Conservation (phyloP, 2,888 invertebrate genomes). For the Electrophaes corylata region DNA sequence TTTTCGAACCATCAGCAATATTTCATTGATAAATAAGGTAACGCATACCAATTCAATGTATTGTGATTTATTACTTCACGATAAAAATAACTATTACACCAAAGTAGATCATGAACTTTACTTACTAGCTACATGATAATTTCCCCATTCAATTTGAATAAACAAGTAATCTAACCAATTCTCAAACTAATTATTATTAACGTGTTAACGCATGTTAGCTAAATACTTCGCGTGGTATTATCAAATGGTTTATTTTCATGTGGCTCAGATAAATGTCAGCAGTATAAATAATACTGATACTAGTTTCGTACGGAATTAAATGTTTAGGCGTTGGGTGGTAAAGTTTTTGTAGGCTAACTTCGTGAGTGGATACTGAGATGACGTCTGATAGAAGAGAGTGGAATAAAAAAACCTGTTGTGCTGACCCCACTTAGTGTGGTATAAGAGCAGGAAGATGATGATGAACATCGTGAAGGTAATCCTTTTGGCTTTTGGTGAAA, state of each 20-base stretch:
- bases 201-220: slow-evolving; percentile 24
- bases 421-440: too few relatives aligned
- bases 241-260: slow-evolving; percentile 44
- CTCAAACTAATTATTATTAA: slow-evolving; percentile 21
- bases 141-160: slow-evolving; percentile 3
- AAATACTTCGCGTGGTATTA: slow-evolving; percentile 20
- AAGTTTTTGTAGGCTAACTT: slow-evolving; percentile 23
- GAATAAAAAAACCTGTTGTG: too few relatives aligned
- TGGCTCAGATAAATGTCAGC: slow-evolving; percentile 51
- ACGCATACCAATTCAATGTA: too few relatives aligned
- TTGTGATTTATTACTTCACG: too few relatives aligned
- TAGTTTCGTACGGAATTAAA: slow-evolving; percentile 26
- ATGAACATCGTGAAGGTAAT: slow-evolving; percentile 3
- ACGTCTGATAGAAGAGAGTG: too few relatives aligned
- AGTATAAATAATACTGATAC: slow-evolving; percentile 48
- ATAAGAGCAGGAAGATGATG: too few relatives aligned
- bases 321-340: slow-evolving; percentile 23
- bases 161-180: slow-evolving; percentile 7
- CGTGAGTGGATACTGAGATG: too few relatives aligned
- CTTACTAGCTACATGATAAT: not conserved
- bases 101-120: not conserved
- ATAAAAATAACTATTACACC: not conserved
- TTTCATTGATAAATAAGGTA: not conserved
- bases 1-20: not conserved
- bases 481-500: not conserved